Evolutionary conservation across 2,888 invertebrate species (phyloP), one percentile per base, ranked within the genome.

Genomic region (Dryadula phaetusa): DNA sequence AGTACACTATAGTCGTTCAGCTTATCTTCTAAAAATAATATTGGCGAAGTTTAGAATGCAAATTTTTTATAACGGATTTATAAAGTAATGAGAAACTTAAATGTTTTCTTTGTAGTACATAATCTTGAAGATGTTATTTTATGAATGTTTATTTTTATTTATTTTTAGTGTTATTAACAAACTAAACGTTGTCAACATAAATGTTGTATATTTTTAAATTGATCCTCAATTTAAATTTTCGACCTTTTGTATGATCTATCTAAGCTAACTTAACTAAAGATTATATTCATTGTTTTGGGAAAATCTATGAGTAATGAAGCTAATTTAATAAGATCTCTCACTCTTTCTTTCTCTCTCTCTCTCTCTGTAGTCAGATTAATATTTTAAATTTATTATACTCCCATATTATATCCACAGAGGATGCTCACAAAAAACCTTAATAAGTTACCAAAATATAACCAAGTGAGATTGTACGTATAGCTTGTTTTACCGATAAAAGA

Each of bases 1-100:
- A 79, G 78, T 75, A 74, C 80, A 78, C 73, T 77, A 76, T 77
- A 76, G 80, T 78, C 77, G 77, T 79, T 75, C 56, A 79, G 81
- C 82, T 86, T 85, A 87, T 86, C 84, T 80, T 70, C 72, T 80
- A 76, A 79, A 80, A 77, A 78, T 83, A 79, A 83, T 86, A 82
- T 83, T 40, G 37, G n/a, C 22, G 22, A 37, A 56, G 22, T 22
- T 22, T 22, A 8, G 54, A 56, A 54, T 40, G 20, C 56, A 22
- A 20, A 56, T n/a, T 49, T 22, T n/a, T 28, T 6, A 22, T 28
- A 25, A 28, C 16, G 28, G 16, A 49, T n/a, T 28, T 6, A 28
- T 28, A 16, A 28, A n/a, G 25, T 49, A n/a, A 28, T 25, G 49
- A n/a, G 25, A 49, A 28, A n/a, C 8, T 49, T 49, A 49, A 25